Base-by-base conservation (phyloP, 1,140 invertebrate genomes). In the Mya arenaria region DNA sequence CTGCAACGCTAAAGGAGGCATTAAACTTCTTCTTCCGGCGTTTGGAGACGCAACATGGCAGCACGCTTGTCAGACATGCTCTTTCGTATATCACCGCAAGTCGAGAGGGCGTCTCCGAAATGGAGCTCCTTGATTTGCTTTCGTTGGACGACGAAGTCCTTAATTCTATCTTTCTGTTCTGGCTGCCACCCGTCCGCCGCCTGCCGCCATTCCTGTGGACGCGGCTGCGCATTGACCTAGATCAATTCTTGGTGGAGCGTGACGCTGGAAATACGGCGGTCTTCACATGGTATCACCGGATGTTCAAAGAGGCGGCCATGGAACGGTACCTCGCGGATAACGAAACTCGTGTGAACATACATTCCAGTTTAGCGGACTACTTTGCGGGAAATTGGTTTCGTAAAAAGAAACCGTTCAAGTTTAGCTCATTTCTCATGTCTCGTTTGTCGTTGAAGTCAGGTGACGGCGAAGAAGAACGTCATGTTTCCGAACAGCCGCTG, bases 331-430 rank as follows among this genome's bases (percentile, higher is more conserved):
- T 99, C 91, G 97, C 97, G 90, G 98, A 99, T 89, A 96, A 97
- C 94, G 97, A 98, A 89, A 96, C 97, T 95, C 96, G 96, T 0
- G 96, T 96, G 89, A 98, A 98, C 91, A 98, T 99, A 91, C 98
- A 99, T 91, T 98, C 97, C 0, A 97, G 96, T 93, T 98, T 99
- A 83, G 97, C 98, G 8, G 98, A 99, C 93, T 99, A 99, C 91
- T 99, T 98, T 91, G 92, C 98, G 15, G 98, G 98, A 2, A 98
- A 97, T 78, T 98, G 97, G 97, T 97, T 84, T 17, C 97, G 97
- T 3, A 95, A 96, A 0, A 96, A 97, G 0, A 99, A 99, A 87
- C 97, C 94, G 0, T 99, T 98, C 89, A 97, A 97, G 88, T 99
- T 97, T 41, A 83, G 72, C 97, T 98, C 93, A 97, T 98, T 71